Evolutionary conservation across 2,888 invertebrate species (phyloP).

Genomic region (Mechanitis mazaeus): DNA sequence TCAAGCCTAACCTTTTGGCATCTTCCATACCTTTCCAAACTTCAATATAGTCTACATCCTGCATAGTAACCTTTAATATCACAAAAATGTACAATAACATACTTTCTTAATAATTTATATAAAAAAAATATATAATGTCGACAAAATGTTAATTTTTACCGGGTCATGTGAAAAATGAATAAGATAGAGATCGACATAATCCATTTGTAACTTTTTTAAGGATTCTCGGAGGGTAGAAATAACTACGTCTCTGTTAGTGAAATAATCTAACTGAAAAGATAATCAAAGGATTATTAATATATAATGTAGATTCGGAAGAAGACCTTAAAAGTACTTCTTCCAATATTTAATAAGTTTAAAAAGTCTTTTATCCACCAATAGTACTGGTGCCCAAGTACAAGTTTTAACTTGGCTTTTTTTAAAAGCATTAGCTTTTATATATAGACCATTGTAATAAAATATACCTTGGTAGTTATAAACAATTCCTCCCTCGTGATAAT

Average conservation of each 20-base stretch:
- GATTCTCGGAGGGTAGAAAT: background rate
- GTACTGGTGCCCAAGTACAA: background rate
- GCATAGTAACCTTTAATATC: background rate
- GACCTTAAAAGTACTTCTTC: too few relatives aligned
- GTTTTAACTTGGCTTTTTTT: too few relatives aligned
- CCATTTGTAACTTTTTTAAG: background rate
- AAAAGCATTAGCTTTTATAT: too few relatives aligned
- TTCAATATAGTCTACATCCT: conserved; percentile 4
- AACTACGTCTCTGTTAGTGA: conserved; percentile 8
- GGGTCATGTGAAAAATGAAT: conserved; percentile 6
- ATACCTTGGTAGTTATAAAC: conserved; percentile 56
- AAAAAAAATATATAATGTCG: too few relatives aligned
- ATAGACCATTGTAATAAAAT: background rate
- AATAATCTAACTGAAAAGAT: background rate
- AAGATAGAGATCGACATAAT: conserved; percentile 25
- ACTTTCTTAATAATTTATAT: too few relatives aligned
- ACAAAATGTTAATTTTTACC: background rate
- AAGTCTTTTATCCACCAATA: too few relatives aligned
- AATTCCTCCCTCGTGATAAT: conserved; percentile 59
- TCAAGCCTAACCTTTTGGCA: conserved; percentile 7
- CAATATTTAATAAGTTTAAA: too few relatives aligned
- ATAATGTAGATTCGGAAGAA: too few relatives aligned
- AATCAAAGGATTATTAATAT: too few relatives aligned
- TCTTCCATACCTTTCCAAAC: conserved; percentile 21
- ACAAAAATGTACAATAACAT: too few relatives aligned